Conservation (phyloP, 1,140 invertebrate genomes). For the Eurosta solidaginis region DNA sequence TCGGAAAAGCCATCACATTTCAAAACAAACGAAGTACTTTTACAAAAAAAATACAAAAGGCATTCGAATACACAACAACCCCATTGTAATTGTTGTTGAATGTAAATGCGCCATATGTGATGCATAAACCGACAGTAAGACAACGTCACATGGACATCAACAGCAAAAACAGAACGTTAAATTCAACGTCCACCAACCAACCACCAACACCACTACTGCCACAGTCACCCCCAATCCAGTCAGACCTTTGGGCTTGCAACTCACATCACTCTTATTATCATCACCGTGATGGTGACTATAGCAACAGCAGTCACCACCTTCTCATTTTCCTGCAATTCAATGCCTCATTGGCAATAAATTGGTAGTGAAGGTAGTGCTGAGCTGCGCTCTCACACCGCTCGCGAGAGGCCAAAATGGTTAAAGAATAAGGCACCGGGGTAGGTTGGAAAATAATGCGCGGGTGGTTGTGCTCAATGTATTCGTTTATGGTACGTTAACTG, state of each 20-base stretch:
- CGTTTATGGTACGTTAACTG: background rate
- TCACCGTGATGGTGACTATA: background rate
- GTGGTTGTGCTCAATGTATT: background rate
- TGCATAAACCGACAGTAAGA: background rate
- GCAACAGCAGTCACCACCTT: background rate
- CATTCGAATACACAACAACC: background rate
- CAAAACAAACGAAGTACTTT: background rate
- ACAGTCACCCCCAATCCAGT: background rate
- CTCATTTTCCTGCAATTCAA: background rate
- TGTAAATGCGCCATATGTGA: slow-evolving; percentile 8
- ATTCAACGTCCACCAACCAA: background rate
- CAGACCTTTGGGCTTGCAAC: no score
- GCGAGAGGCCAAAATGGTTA: slow-evolving; percentile 1
- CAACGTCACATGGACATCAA: background rate
- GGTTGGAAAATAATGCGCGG: background rate
- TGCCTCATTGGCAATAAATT: background rate
- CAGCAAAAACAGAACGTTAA: background rate
- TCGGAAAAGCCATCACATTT: background rate
- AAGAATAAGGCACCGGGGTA: background rate
- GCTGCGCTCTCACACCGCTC: background rate
- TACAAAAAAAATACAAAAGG: background rate
- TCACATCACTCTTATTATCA: background rate
- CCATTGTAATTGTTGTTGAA: background rate
- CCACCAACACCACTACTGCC: background rate
- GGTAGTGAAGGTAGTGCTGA: background rate